Evolutionary conservation across 2,113 vertebrate genomes (phyloP), one percentile per base, ranked within the genome.

Genomic region (Colinus virginianus): DNA sequence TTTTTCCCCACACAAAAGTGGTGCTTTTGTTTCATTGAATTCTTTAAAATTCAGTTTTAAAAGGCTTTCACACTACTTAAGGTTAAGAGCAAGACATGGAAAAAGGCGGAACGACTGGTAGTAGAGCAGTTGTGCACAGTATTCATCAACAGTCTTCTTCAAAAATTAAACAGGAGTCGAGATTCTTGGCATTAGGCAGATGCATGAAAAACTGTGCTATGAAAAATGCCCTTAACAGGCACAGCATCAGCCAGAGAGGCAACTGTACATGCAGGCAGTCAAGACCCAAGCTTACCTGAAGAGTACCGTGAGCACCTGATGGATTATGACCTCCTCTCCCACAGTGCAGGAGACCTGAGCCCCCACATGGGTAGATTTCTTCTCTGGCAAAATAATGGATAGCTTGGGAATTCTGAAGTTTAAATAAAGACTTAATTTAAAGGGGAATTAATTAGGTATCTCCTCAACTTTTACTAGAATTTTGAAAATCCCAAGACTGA

Each of bases 291-390:
- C n/a, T 68, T 34, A 14, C 20, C 26, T 13, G 13, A 25, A 61
- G 59, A 58, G 9, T 21, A 1, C 2, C 1, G 1, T 1, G 18
- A 42, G 58, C 38, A 38, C 28, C 21, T 32, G 18, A 0, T 1
- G 36, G 34, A 4, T 1, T 5, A 49, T 11, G 58, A 20, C 20
- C 13, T 51, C 40, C 30, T 67, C 21, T 40, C 13, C 28, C 25
- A 20, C 8, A 6, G 51, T 55, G 21, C 25, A 36, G 38, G 38
- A 69, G 30, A 53, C 8, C 34, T 45, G 66, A 49, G 62, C 25
- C 30, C 68, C 32, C 46, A 7, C 6, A 9, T 2, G 17, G 56
- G 28, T 9, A 34, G 26, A 3, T 11, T 15, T 21, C 56, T 66
- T n/a, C 59, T 55, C 56, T 69, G 10, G 38, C 34, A 42, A 19